Conservation (phyloP, 2,888 invertebrate species). For the Didymodactylos carnosus region DNA sequence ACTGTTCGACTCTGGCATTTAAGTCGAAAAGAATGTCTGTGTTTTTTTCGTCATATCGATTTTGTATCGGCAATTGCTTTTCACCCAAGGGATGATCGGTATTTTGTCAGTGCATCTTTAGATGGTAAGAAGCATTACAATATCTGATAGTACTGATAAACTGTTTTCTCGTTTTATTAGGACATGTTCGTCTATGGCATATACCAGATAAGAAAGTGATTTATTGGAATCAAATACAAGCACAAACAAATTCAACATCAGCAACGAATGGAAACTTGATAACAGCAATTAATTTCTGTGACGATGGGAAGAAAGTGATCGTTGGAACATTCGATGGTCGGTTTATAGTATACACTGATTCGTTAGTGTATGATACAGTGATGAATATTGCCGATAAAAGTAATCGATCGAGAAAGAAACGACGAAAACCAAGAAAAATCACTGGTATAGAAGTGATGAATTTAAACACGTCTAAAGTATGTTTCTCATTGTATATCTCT, state of each 20-base stretch:
- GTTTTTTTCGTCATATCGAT: slow-evolving; percentile 95
- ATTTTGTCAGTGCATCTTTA: slow-evolving; percentile 84
- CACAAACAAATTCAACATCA: slow-evolving; percentile 49
- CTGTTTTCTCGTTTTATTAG: no score
- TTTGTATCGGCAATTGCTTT: slow-evolving; percentile 97
- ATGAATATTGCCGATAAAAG: neutral
- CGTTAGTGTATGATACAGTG: slow-evolving; percentile 34
- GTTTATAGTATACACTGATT: slow-evolving; percentile 85
- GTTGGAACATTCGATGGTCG: slow-evolving; percentile 95
- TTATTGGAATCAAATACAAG: slow-evolving; percentile 64
- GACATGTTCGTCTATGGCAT: slow-evolving; percentile 62
- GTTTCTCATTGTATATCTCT: no score
- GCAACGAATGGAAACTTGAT: slow-evolving; percentile 59
- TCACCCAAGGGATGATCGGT: slow-evolving; percentile 56
- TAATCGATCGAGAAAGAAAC: neutral
- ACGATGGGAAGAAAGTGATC: slow-evolving; percentile 90
- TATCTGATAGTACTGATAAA: no score
- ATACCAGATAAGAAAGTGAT: slow-evolving; percentile 97
- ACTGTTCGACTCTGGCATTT: slow-evolving; percentile 94
- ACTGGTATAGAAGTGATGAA: slow-evolving; percentile 83
- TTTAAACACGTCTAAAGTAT: slow-evolving; percentile 65
- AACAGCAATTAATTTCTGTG: slow-evolving; percentile 87
- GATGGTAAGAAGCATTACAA: slow-evolving; percentile 95
- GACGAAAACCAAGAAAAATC: slow-evolving; percentile 41
- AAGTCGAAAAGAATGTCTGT: slow-evolving; percentile 81